A percentile compares a stretch with the other conserved stretches of the same genome.
These are phyloP conservation scores for Lycophotia porphyrea DNA, from an alignment of 2,888 invertebrate species.

Conservation along the genomic window DNA sequence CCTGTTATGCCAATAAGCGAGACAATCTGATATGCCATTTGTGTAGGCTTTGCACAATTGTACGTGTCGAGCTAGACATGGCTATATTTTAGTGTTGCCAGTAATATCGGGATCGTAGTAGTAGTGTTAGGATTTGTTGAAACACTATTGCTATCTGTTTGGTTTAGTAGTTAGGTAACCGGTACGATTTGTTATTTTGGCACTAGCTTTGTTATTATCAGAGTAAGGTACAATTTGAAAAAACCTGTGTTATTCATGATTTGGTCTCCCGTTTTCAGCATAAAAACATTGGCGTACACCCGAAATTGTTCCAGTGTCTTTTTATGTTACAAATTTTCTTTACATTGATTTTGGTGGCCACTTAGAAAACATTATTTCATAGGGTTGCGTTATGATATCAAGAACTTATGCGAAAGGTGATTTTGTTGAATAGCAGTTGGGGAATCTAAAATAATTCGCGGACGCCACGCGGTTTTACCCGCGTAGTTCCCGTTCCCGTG, in stretches of 20 bases:
- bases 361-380: background rate
- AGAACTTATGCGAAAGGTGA: background rate
- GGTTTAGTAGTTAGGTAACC: conserved; percentile 14
- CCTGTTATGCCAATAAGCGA: conserved; percentile 67
- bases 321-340: background rate
- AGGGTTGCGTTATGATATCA: no score
- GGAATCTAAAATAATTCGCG: background rate
- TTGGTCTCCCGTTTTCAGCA: background rate
- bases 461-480: no score
- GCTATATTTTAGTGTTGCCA: conserved; percentile 39
- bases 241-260: background rate
- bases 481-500: no score
- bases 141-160: conserved; percentile 27
- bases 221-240: background rate
- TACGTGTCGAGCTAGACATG: conserved; percentile 47
- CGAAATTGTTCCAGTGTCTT: background rate
- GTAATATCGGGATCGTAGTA: conserved; percentile 6
- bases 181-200: conserved; percentile 11
- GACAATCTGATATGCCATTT: conserved; percentile 67
- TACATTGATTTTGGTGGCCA: background rate
- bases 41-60: conserved; percentile 67
- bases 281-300: background rate
- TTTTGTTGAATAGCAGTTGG: background rate
- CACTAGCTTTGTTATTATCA: background rate
- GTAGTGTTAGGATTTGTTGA: conserved; percentile 36